Evolutionary conservation across 1,140 invertebrate genomes (phyloP), one percentile per base, ranked within the genome.

Genomic region (Bicyclus anynana): DNA sequence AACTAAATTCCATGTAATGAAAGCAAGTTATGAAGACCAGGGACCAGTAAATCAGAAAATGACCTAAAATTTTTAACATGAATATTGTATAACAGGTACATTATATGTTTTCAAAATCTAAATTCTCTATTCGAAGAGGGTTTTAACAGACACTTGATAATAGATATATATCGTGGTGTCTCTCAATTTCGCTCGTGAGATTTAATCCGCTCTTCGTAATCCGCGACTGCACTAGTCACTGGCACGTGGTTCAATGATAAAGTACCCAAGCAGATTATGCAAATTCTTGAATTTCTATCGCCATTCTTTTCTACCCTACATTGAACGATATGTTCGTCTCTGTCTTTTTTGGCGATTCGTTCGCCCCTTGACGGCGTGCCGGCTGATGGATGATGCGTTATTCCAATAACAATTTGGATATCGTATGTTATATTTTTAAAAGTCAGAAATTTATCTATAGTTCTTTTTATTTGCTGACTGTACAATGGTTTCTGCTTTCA

Each of bases 171-270:
- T 7, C 0, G 29, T 33, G 7, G 10, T 12, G 29, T 33, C 29
- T 33, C 3, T 33, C 12, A 33, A 16, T 13, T 47, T 27, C 44
- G 21, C 27, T 9, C n/a, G 40, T 29, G 14, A 44, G 42, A 78
- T 83, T 80, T 83, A 86, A 86, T 82, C 79, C 77, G 48, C 66
- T 49, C 59, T 70, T 65, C 74, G 73, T 87, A 85, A 87, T 84
- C 82, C 84, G 70, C 74, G 69, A 83, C 67, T 88, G 85, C 85
- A 86, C 79, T 84, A 86, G 84, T 87, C 84, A 87, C 78, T 78
- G 78, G 77, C 84, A 87, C 84, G 84, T 87, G 84, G 80, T 87
- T 77, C 80, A 76, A 85, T 87, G 84, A 87, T 87, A 87, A 87
- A 87, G 82, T 87, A 72, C 84, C 73, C 78, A 57, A 72, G 69